These are phyloP conservation scores for Corythaixoides concolor DNA, from an alignment of 2,113 vertebrate genomes.

Conservation along the genomic window DNA sequence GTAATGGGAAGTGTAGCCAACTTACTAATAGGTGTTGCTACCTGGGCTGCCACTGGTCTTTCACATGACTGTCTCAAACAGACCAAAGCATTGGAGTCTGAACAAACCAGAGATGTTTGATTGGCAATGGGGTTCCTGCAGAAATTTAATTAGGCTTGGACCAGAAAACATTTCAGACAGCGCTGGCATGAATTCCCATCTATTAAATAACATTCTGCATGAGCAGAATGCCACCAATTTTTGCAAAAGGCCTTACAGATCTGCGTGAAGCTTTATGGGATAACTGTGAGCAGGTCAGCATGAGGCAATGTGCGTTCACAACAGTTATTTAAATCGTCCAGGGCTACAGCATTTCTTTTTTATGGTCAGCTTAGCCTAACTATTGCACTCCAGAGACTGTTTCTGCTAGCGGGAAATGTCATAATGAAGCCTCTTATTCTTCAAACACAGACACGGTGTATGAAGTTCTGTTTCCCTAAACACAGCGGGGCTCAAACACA, in stretches of 20 bases:
- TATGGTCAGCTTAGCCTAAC: neutral
- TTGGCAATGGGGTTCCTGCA: neutral
- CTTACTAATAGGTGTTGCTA: neutral
- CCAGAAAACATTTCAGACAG: neutral
- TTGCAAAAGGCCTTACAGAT: neutral
- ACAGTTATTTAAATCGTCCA: neutral
- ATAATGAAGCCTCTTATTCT: neutral
- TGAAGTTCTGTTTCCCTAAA: neutral
- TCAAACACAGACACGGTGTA: neutral
- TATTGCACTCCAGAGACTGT: neutral
- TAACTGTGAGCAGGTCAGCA: neutral
- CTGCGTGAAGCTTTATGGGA: rapidly evolving
- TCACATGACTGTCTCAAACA: rapidly evolving
- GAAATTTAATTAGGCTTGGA: neutral
- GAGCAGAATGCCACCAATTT: neutral
- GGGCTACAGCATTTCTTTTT: neutral
- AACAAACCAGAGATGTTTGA: neutral
- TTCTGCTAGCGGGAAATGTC: neutral
- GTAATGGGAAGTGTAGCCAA: neutral
- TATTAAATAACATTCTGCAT: neutral
- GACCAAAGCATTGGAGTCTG: neutral
- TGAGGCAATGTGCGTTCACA: neutral
- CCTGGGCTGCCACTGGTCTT: neutral
- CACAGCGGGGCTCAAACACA: neutral
- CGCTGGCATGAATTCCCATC: neutral